Evolutionary conservation across 2,797 vertebrate genomes (phyloP).

Genomic region (Vespertilio murinus): DNA sequence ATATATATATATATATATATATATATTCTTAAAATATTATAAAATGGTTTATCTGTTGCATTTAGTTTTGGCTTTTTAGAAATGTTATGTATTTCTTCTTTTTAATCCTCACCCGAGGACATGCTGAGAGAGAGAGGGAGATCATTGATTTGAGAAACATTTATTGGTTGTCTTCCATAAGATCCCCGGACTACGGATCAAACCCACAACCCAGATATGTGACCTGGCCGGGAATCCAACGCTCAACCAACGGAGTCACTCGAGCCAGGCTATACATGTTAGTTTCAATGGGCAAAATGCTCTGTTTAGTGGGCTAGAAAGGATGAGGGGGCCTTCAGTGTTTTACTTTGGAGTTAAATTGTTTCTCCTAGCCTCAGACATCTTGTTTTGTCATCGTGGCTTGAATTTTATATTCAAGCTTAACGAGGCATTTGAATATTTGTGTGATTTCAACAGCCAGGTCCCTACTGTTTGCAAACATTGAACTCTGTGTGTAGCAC

Average conservation of each 20-base stretch:
- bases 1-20: too few species aligned
- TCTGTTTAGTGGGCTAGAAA: slow-evolving; percentile 7
- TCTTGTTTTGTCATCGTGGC: background rate
- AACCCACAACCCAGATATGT: background rate
- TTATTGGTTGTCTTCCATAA: too few species aligned
- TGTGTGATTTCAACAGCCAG: background rate
- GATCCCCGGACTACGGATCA: too few species aligned
- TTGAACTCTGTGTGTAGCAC: background rate
- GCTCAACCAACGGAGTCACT: too few species aligned
- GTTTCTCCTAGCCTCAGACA: background rate
- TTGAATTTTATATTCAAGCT: background rate
- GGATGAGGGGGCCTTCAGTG: background rate
- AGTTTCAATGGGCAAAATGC: background rate
- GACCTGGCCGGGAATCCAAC: background rate
- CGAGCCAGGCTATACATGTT: background rate
- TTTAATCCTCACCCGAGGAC: background rate
- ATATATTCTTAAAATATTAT: background rate
- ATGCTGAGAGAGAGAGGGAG: background rate
- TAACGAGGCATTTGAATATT: background rate
- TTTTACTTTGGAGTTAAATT: background rate
- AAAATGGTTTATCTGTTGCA: background rate
- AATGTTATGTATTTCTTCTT: background rate
- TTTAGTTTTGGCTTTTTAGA: slow-evolving; percentile 14
- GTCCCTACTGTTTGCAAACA: background rate
- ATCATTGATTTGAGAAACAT: background rate